Percentiles rank a stretch among this genome's conserved stretches.
Conservation (phyloP, 1,140 invertebrate species). For the Zaprionus nigranus region DNA sequence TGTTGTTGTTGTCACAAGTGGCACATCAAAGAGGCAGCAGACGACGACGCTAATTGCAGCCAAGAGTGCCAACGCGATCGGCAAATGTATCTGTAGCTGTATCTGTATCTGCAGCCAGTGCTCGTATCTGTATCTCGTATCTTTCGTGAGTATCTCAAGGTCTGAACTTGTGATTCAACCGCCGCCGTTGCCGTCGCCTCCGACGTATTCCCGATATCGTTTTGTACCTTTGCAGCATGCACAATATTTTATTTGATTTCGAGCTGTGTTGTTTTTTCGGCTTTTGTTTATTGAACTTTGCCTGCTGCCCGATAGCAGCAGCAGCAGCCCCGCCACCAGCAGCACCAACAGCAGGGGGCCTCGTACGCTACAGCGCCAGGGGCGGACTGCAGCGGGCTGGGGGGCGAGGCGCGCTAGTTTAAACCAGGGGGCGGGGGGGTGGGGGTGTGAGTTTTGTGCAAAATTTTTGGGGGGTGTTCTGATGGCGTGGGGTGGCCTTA, state of each 20-base stretch:
- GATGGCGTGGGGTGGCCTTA: too few species aligned
- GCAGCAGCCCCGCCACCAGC: conserved; percentile 1
- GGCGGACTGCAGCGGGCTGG: neutral
- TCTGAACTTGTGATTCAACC: conserved; percentile 64
- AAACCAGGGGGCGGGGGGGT: too few species aligned
- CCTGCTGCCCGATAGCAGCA: conserved; percentile 50
- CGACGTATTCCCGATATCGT: neutral
- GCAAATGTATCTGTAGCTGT: conserved; percentile 30
- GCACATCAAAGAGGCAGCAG: conserved; percentile 67
- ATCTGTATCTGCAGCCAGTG: conserved; percentile 24
- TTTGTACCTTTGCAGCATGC: conserved; percentile 29
- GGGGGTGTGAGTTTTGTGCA: too few species aligned
- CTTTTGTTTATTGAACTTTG: conserved; percentile 75
- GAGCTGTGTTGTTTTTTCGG: conserved; percentile 39
- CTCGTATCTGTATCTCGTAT: conserved; percentile 32
- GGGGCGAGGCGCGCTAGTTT: conserved; percentile 38
- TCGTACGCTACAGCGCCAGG: neutral
- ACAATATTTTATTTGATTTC: conserved; percentile 73
- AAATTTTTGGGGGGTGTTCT: too few species aligned
- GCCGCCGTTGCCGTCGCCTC: conserved; percentile 19
- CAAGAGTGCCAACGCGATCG: conserved; percentile 24
- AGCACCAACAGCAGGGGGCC: neutral
- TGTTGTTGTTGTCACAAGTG: conserved; percentile 55
- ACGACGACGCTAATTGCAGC: conserved; percentile 70
- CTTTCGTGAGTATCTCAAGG: conserved; percentile 44